Evolutionary conservation across 2,797 vertebrate genomes (phyloP), one percentile per base, ranked within the genome.

Genomic region (Urosaurus nigricauda): DNA sequence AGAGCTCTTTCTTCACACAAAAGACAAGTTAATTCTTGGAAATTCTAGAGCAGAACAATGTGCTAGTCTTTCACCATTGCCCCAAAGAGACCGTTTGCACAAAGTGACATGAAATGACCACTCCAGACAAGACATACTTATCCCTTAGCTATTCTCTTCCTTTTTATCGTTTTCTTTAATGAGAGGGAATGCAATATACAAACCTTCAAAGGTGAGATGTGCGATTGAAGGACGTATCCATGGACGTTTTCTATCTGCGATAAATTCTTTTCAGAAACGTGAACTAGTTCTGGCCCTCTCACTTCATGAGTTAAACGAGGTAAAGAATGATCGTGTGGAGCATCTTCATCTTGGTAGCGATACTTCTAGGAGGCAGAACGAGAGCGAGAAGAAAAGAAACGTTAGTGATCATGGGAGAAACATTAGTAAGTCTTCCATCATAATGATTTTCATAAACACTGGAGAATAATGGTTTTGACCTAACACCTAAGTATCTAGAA

Each of bases 231-330:
- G 92, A 99, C 99, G 0, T 98, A 99, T 95, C 99, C 99, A 16
- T 99, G 99, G 89, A 99, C 98, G 85, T 99, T 99, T 96, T 99
- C 99, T 90, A 99, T 99, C 94, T 99, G 98, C 19, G 98, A 99
- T 75, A 99, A 95, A 95, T 98, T 99, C 97, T 99, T 99, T 96
- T 99, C 98, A 0, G 98, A 99, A 79, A 99, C 98, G 0, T 99
- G 98, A 93, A 99, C 98, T 3, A 99, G 98, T 93, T 99, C 99
- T 0, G 98, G 98, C 9, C 98, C 98, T 86, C 97, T 97, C 84
- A 98, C 97, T 95, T 99, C 98, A 0, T 98, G 98, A 86, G 98
- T 98, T 93, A 99, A 97, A 89, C 98, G 97, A 90, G 98, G 98
- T 95, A 98, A 98, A 78, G 97, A 97, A 93, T 98, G 98, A 96